Percentiles rank a stretch among this genome's conserved stretches.
Conservation (phyloP, 2,113 vertebrate genomes). For the Vombatus ursinus region DNA sequence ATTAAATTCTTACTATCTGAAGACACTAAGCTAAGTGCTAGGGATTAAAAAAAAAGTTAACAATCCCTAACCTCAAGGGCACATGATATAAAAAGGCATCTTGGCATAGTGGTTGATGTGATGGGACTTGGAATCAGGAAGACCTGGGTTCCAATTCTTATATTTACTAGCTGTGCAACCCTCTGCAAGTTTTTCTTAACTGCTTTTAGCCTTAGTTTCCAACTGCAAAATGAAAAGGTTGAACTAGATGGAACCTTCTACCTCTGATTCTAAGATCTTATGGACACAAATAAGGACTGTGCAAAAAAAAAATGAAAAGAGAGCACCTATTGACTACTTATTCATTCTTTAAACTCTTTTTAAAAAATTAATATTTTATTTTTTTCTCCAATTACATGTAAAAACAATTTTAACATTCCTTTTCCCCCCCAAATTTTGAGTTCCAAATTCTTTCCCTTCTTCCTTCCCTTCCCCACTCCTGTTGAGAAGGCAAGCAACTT, state of each 20-base stretch:
- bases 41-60: not conserved
- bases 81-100: not conserved
- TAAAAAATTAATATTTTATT: too few species aligned
- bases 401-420: too few species aligned
- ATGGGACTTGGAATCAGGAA: not conserved
- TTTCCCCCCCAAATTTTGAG: too few species aligned
- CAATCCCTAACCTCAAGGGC: not conserved
- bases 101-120: not conserved
- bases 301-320: not conserved
- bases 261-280: not conserved
- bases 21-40: not conserved
- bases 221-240: not conserved
- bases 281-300: not conserved
- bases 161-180: not conserved
- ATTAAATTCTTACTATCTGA: not conserved
- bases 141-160: not conserved
- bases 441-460: too few species aligned
- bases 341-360: not conserved
- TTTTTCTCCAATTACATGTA: too few species aligned
- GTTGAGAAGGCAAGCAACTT: too few species aligned
- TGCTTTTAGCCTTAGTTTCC: not conserved
- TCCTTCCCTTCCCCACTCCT: too few species aligned
- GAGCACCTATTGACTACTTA: not conserved
- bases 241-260: not conserved
- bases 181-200: not conserved